Evolutionary conservation across 2,888 invertebrate genomes (phyloP).

Genomic region (Embidobia sp.): DNA sequence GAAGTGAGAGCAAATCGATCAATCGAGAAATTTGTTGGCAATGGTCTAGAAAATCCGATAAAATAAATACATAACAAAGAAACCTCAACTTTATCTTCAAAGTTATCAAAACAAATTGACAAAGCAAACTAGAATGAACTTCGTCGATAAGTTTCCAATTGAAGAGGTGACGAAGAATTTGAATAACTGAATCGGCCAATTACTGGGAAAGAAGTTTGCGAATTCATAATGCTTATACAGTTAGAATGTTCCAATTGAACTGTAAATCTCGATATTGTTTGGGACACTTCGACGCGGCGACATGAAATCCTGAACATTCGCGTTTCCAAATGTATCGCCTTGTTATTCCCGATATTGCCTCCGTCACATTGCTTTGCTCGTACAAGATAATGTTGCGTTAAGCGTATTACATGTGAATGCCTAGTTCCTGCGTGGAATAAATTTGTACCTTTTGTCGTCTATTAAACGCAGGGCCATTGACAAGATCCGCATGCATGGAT

Average conservation of each 20-base stretch:
- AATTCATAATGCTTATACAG: constrained; percentile 1
- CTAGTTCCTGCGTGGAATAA: constrained; percentile 53
- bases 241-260: constrained; percentile 2
- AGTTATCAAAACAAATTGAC: neutral
- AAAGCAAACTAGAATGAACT: constrained; percentile 5
- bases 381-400: constrained; percentile 54
- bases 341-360: constrained; percentile 46
- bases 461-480: constrained; percentile 38
- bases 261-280: constrained; percentile 5
- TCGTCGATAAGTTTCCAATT: neutral
- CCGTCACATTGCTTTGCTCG: constrained; percentile 33
- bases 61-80: neutral
- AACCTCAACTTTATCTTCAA: neutral
- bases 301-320: constrained; percentile 13
- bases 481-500: constrained; percentile 23
- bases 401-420: constrained; percentile 50
- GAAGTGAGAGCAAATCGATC: neutral
- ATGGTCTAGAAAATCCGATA: neutral
- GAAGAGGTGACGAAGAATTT: constrained; percentile 4
- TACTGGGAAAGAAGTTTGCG: constrained; percentile 2
- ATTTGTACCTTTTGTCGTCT: constrained; percentile 57
- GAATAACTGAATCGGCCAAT: neutral
- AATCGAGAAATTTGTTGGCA: neutral
- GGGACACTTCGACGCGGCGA: constrained; percentile 4
- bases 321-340: constrained; percentile 42